phyloP scores from a whole-genome alignment of 2,888 invertebrate genomes.

The Lathronympha strigana region DNA sequence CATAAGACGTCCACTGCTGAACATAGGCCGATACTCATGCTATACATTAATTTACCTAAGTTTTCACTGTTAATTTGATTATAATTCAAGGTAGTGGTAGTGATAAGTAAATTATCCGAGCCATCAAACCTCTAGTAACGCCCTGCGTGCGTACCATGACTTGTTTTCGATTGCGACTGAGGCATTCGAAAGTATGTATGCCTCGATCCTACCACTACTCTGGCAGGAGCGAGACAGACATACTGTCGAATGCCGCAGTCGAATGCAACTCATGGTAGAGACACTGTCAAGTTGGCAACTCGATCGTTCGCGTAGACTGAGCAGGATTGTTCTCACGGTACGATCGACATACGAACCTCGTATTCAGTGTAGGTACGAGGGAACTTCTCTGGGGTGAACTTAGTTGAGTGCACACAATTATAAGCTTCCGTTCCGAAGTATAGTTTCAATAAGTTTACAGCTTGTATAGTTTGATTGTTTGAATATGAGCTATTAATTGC shows the following conservation, averaged over 20 bases:
- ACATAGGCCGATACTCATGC: too few relatives aligned
- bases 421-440: conserved; percentile 5
- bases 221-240: too few relatives aligned
- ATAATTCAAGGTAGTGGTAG: too few relatives aligned
- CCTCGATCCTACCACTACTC: too few relatives aligned
- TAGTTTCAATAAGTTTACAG: not conserved
- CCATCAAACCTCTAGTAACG: too few relatives aligned
- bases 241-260: not conserved
- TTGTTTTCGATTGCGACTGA: too few relatives aligned
- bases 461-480: not conserved
- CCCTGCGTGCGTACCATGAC: too few relatives aligned
- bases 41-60: too few relatives aligned
- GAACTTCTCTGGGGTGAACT: not conserved
- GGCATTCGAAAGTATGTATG: too few relatives aligned
- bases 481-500: not conserved
- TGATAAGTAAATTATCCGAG: too few relatives aligned
- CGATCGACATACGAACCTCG: conserved; percentile 2
- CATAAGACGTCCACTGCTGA: too few relatives aligned
- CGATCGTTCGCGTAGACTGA: conserved; percentile 8
- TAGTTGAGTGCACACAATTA: conserved; percentile 13
- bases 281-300: conserved; percentile 19
- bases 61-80: too few relatives aligned
- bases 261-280: conserved; percentile 4
- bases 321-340: conserved; percentile 14
- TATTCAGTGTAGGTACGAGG: not conserved